Base-by-base conservation (phyloP, 2,888 invertebrate species). In the Drosophila lacicola region DNA sequence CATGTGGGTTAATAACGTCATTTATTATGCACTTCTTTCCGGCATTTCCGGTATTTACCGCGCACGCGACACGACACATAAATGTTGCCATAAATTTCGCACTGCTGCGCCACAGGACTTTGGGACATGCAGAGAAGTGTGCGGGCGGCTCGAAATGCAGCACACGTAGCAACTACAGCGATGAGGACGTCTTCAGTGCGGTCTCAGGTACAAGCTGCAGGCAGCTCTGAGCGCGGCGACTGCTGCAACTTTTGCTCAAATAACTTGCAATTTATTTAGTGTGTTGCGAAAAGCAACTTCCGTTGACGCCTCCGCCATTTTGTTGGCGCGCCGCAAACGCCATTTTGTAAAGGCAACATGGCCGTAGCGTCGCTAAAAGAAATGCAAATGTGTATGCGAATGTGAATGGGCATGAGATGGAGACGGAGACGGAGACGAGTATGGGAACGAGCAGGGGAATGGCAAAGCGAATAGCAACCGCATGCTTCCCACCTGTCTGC, bases 31-130 rank as follows among this genome's bases (percentile, higher is more conserved):
- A 89, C 85, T 86, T 87, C 85, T 86, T 85, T 86, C 89, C 88
- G 85, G 85, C 73, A 86, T 86, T 86, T 86, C 85, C 85, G 85
- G 85, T 86, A 86, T 86, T 86, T 86, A 86, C 85, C 89, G 85
- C 85, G 89, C 89, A 89, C 89, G 89, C 85, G 85, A 86, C 85
- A 89, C 89, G 85, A 89, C 85, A 86, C 89, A 86, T 86, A 86
- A 86, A 86, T 89, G 85, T 86, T 89, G 78, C 89, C 83, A 86
- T 86, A 89, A 86, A 86, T 86, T 86, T 79, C 74, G 76, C 76
- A 72, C 66, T 82, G 70, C 76, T 75, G 47, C 72, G 69, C 82
- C 77, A 58, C 89, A 82, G 74, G 80, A 84, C 69, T 34, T 39
- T 19, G 21, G 41, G 14, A 41, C 57, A 56, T 33, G 37, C 36